Evolutionary conservation across 1,140 invertebrate genomes (phyloP).

Genomic region (Procambarus virginalis): DNA sequence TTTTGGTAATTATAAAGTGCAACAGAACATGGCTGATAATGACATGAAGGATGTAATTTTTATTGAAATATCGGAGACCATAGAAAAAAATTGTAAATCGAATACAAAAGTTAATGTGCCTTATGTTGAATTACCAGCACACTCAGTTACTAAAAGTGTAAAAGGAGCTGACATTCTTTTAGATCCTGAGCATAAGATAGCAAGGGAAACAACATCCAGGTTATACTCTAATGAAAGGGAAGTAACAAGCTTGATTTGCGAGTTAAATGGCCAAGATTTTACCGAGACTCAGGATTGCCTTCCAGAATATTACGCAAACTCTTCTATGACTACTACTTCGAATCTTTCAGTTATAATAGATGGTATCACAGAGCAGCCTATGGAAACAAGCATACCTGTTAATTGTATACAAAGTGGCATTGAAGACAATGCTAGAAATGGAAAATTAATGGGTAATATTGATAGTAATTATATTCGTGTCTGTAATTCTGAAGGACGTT

Average conservation of each 20-base stretch:
- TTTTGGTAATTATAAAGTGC: neutral
- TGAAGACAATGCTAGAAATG: neutral
- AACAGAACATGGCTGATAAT: neutral
- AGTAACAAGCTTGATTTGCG: neutral
- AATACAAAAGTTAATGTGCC: conserved; percentile 1
- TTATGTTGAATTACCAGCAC: neutral
- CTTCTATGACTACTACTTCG: neutral
- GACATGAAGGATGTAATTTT: neutral
- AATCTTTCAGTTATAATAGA: neutral
- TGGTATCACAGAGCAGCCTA: neutral
- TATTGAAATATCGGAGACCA: conserved; percentile 1
- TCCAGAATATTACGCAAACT: neutral
- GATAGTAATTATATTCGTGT: neutral
- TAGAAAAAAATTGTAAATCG: neutral
- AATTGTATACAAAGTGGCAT: neutral
- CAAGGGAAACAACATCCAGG: neutral
- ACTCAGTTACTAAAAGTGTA: neutral
- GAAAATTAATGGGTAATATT: neutral
- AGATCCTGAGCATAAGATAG: neutral
- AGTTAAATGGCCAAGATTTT: neutral
- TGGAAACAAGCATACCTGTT: neutral
- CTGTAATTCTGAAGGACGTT: neutral
- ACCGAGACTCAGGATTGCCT: neutral
- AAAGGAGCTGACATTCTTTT: neutral
- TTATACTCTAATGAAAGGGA: neutral